Evolutionary conservation across 2,113 vertebrate species (phyloP).

Genomic region (Heptranchias perlo): DNA sequence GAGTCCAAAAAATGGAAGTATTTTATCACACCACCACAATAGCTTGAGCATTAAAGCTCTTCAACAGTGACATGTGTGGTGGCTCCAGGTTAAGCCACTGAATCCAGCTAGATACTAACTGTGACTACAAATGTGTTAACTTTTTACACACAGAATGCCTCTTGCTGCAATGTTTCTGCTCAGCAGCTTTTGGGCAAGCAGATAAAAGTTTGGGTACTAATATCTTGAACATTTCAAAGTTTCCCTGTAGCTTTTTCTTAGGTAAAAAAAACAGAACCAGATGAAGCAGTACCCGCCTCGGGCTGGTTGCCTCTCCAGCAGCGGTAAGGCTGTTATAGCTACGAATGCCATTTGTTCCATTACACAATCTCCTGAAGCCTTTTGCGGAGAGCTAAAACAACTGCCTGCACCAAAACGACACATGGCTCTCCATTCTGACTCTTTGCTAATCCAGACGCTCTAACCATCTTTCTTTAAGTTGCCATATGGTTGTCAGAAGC

Average conservation of each 20-base stretch:
- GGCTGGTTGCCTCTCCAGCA: constrained; percentile 87
- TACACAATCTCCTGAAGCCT: constrained; percentile 96
- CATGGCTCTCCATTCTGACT: constrained; percentile 84
- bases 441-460: constrained; percentile 88
- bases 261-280: constrained; percentile 64
- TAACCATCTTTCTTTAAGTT: constrained; percentile 92
- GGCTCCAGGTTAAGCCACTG: not conserved
- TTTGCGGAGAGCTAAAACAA: constrained; percentile 85
- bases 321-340: constrained; percentile 89
- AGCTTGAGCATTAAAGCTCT: not conserved
- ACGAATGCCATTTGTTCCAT: constrained; percentile 94
- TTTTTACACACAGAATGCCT: not conserved
- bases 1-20: not conserved
- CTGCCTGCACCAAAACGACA: constrained; percentile 91
- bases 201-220: constrained; percentile 50
- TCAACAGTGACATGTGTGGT: not conserved
- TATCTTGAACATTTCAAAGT: constrained; percentile 72
- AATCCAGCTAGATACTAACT: not conserved
- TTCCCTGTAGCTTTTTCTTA: constrained; percentile 54
- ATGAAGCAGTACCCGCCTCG: constrained; percentile 80
- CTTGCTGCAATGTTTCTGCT: not conserved
- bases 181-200: not conserved
- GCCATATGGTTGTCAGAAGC: constrained; percentile 98
- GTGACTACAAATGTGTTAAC: not conserved
- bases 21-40: not conserved